Evolutionary conservation across 2,113 vertebrate species (phyloP), one percentile per base, ranked within the genome.

Genomic region (Vireo altiloquus): DNA sequence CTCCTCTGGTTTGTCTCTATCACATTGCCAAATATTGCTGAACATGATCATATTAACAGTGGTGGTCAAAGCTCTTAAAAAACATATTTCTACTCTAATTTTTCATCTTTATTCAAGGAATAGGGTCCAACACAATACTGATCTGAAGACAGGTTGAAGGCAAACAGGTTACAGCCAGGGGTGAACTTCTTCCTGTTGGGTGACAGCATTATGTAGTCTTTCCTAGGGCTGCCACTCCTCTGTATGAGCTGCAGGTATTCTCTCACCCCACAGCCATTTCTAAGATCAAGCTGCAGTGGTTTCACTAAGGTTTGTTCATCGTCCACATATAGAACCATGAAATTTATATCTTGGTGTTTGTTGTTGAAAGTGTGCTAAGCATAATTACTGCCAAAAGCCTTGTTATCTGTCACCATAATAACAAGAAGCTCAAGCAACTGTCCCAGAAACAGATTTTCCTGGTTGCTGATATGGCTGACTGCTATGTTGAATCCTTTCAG

Each of bases 331-430:
- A 78, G 5, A 92, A 11, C 8, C 10, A 59, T 33, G 75, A 56
- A 46, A 89, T 63, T 27, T 59, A 2, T 44, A n/a, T 59, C 42
- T 50, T 42, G 12, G 17, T 11, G 1, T 68, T 89, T 79, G 28
- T 63, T 82, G 21, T 4, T 52, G 40, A 71, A 89, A 68, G 39
- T 6, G 8, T 82, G 91, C 77, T 82, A 78, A 82, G 70, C 33
- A 35, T 71, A 49, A 90, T 64, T 90, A 39, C 61, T 71, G 33
- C 42, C 57, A 71, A 95, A 89, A 79, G 40, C 56, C 63, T 71
- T 19, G 0, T 46, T 92, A 47, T 81, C 72, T 84, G 27, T 39
- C 14, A 42, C 61, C 30, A 63, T 2, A 19, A 30, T 70, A 39
- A 47, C 19, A 88, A 39, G 8, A 69, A 87, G 15, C 23, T 66